These are phyloP conservation scores for Trematocara variabile DNA, from an alignment of 2,113 vertebrate species.

Conservation along the genomic window DNA sequence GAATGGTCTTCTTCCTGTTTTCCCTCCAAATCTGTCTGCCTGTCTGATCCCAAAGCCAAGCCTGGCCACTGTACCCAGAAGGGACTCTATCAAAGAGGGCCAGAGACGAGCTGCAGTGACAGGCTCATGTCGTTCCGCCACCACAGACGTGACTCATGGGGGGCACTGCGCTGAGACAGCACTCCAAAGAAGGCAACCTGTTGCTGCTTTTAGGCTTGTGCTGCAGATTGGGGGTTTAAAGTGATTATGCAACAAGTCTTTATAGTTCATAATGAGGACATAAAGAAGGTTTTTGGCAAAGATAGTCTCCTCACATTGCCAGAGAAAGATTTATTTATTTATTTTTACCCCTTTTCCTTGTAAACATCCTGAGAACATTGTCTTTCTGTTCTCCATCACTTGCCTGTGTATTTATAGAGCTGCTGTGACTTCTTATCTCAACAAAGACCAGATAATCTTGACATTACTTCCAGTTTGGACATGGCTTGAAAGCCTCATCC, in stretches of 20 bases:
- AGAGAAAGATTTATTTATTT: not conserved
- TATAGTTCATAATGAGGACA: not conserved
- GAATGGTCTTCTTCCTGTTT: not conserved
- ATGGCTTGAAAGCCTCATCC: conserved; percentile 19
- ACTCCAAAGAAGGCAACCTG: not conserved
- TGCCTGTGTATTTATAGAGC: conserved; percentile 11
- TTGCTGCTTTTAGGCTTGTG: not conserved
- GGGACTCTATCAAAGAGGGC: conserved; percentile 2
- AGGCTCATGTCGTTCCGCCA: not conserved
- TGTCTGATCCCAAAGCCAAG: not conserved
- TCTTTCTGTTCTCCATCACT: not conserved
- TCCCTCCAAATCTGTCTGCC: not conserved
- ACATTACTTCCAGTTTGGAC: conserved; percentile 35
- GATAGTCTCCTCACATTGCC: not conserved
- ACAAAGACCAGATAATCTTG: conserved; percentile 34
- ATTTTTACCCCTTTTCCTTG: not conserved
- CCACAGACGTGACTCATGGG: not conserved
- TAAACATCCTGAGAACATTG: not conserved
- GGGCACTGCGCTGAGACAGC: conserved; percentile 10
- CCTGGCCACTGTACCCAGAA: not conserved
- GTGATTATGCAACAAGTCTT: not conserved
- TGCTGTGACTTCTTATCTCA: not conserved
- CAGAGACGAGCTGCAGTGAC: conserved; percentile 16
- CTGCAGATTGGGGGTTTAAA: not conserved
- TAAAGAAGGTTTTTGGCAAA: not conserved